These are phyloP conservation scores for Spinus pinus DNA, from an alignment of 2,797 vertebrate genomes.

Conservation along the genomic window DNA sequence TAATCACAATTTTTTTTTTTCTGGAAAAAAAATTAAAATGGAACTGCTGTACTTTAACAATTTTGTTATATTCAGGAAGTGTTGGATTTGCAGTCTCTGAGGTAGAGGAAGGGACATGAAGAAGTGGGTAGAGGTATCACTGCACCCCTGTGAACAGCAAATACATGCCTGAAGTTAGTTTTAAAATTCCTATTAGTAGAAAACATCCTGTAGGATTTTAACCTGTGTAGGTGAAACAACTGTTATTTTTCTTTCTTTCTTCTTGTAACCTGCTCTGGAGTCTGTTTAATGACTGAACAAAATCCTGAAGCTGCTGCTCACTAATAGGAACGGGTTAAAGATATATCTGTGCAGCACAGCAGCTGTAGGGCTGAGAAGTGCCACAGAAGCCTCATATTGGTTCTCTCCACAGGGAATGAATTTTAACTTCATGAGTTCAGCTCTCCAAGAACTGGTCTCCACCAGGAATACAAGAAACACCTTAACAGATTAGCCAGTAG, in stretches of 20 bases:
- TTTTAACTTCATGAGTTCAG: background rate
- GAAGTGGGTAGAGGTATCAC: background rate
- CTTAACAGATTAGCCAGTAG: slow-evolving; percentile 15
- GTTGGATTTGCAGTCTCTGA: background rate
- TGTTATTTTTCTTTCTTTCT: background rate
- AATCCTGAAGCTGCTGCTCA: background rate
- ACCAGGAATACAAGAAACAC: slow-evolving; percentile 10
- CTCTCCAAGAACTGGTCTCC: background rate
- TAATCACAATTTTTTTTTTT: background rate
- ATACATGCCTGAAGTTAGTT: background rate
- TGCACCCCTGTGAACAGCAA: background rate
- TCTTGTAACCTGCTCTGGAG: background rate
- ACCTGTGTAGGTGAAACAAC: background rate
- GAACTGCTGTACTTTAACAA: background rate
- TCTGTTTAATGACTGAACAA: background rate
- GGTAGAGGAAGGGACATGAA: background rate
- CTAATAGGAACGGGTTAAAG: background rate
- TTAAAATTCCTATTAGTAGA: background rate
- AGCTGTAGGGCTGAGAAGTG: slow-evolving; percentile 2
- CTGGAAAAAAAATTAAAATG: background rate
- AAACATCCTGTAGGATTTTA: background rate
- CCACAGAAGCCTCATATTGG: background rate
- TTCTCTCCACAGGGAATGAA: background rate
- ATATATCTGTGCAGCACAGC: background rate
- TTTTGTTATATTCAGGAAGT: background rate